These are phyloP conservation scores for Diadema setosum DNA, from an alignment of 35 echinoderm and acorn worm genomes.

Conservation along the genomic window DNA sequence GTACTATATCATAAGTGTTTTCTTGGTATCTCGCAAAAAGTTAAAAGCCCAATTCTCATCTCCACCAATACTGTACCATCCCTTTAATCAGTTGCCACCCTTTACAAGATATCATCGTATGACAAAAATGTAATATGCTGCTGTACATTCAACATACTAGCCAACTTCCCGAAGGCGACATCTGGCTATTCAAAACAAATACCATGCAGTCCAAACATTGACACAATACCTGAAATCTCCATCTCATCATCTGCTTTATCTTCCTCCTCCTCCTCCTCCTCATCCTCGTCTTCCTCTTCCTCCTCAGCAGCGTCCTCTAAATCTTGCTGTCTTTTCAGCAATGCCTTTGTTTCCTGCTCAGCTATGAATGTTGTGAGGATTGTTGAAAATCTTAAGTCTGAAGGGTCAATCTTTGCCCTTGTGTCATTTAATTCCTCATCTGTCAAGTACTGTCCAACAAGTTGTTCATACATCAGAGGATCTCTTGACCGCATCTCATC, in stretches of 20 bases:
- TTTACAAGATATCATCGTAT: background rate
- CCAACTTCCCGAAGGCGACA: background rate
- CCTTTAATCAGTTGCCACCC: too few species aligned
- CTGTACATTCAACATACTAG: background rate
- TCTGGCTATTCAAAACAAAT: background rate
- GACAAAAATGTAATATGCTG: background rate
- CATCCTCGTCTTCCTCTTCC: slow-evolving; percentile 44
- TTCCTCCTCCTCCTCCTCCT: slow-evolving; percentile 46
- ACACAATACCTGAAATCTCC: background rate
- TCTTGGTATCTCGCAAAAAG: too few species aligned
- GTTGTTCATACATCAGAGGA: slow-evolving; percentile 88
- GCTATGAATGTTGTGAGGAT: slow-evolving; percentile 85
- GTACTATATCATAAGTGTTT: too few species aligned
- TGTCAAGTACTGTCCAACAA: slow-evolving; percentile 88
- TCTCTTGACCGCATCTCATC: slow-evolving; percentile 80
- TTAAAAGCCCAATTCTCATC: too few species aligned
- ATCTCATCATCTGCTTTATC: slow-evolving; percentile 54
- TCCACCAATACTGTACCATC: too few species aligned
- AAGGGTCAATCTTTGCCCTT: slow-evolving; percentile 32
- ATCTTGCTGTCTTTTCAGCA: slow-evolving; percentile 46
- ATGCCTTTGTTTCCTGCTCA: slow-evolving; percentile 60
- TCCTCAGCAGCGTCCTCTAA: slow-evolving; percentile 51
- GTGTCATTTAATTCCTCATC: slow-evolving; percentile 53
- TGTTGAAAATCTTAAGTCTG: slow-evolving; percentile 81
- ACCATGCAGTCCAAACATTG: background rate